phyloP scores from a whole-genome alignment of 2,797 vertebrate genomes.

The Threskiornis aethiopicus region DNA sequence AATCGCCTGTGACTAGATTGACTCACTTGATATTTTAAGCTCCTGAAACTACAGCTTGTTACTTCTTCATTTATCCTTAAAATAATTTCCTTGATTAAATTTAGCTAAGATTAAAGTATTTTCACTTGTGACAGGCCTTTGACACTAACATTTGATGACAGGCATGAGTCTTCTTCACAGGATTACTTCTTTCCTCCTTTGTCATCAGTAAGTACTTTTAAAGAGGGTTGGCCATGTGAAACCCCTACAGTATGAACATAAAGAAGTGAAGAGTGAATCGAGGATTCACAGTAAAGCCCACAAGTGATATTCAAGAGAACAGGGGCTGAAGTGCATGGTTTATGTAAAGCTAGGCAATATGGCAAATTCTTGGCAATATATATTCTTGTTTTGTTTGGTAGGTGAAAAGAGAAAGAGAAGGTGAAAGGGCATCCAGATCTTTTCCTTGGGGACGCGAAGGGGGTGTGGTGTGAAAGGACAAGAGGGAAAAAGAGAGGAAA shows the following conservation, averaged over 20 bases:
- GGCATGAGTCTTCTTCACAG: neutral
- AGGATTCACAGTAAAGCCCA: neutral
- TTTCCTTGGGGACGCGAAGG: neutral
- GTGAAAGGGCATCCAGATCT: neutral
- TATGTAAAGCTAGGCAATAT: neutral
- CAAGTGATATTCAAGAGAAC: neutral
- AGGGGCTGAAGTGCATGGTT: neutral
- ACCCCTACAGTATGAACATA: neutral
- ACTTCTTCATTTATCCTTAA: neutral
- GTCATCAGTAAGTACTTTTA: neutral
- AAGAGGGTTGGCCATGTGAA: neutral
- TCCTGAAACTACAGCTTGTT: neutral
- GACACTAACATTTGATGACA: neutral
- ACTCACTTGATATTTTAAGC: neutral
- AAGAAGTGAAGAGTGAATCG: neutral
- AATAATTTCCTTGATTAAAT: neutral
- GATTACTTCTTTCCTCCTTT: neutral
- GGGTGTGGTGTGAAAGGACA: fast-evolving
- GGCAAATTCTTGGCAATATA: neutral
- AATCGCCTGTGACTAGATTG: neutral
- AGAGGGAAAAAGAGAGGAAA: neutral
- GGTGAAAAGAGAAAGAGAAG: neutral
- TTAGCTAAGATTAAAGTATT: neutral
- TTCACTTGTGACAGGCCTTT: neutral
- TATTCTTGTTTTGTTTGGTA: neutral